phyloP scores from a whole-genome alignment of 2,113 vertebrate genomes.

The Fulmarus glacialis region DNA sequence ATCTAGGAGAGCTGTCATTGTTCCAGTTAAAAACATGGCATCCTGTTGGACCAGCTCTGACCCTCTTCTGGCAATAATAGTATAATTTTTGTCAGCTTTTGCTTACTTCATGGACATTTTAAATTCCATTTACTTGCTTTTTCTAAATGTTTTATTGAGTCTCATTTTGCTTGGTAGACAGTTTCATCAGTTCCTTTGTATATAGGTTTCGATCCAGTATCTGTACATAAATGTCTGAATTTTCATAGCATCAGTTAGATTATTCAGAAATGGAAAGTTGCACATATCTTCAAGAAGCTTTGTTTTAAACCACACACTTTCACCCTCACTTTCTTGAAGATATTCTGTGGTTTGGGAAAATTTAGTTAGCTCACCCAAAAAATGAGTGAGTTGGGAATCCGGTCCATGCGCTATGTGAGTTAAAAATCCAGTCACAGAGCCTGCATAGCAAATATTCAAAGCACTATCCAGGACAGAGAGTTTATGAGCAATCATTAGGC shows the following conservation, averaged over 20 bases:
- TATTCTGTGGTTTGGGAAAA: neutral
- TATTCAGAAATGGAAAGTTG: neutral
- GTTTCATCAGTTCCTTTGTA: neutral
- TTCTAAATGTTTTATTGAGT: neutral
- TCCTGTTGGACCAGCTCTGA: neutral
- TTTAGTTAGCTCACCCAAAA: neutral
- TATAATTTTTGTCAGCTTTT: neutral
- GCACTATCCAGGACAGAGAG: neutral
- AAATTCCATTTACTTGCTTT: neutral
- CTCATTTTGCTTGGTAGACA: neutral
- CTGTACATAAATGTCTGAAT: neutral
- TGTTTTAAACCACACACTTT: neutral
- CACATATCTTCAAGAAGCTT: neutral
- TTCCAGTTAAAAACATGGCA: neutral
- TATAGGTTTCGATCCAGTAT: neutral
- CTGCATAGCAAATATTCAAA: neutral
- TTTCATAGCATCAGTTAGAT: neutral
- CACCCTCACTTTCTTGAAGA: neutral
- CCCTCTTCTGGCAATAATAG: neutral
- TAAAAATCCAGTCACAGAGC: constrained; percentile 31
- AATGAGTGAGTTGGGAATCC: neutral
- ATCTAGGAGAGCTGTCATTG: neutral
- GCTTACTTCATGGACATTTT: neutral
- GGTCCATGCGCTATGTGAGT: neutral
- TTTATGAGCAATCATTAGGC: constrained; percentile 37